Percentiles rank a stretch among this genome's conserved stretches.
Evolutionary conservation across 2,797 vertebrate species (phyloP).

Genomic region (Apogon hyalosoma): DNA sequence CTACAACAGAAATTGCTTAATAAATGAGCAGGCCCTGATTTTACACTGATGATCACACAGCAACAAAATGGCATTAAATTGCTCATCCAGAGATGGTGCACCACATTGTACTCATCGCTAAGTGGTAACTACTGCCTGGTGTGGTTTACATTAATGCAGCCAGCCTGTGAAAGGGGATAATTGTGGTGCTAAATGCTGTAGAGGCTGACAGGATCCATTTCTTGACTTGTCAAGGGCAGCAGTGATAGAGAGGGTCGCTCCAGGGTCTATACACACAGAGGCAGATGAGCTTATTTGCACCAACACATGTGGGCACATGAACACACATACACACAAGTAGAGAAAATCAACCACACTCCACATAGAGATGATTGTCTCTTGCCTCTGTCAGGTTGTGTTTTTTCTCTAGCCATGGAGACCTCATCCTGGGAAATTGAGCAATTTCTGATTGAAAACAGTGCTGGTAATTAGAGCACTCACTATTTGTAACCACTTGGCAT

Average conservation of each 20-base stretch:
- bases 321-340: slow-evolving; percentile 39
- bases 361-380: slow-evolving; percentile 82
- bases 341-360: slow-evolving; percentile 68
- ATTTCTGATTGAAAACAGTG: slow-evolving; percentile 91
- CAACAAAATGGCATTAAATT: slow-evolving; percentile 83
- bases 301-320: slow-evolving; percentile 38
- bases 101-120: slow-evolving; percentile 76
- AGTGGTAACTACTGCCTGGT: slow-evolving; percentile 78
- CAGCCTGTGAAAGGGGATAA: slow-evolving; percentile 82
- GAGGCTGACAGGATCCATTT: slow-evolving; percentile 78
- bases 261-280: slow-evolving; percentile 55
- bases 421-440: slow-evolving; percentile 90
- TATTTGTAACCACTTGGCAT: slow-evolving; percentile 90
- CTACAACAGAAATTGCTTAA: slow-evolving; percentile 76
- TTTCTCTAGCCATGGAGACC: slow-evolving; percentile 81
- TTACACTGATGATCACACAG: slow-evolving; percentile 76
- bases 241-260: slow-evolving; percentile 67
- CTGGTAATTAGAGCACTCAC: slow-evolving; percentile 91
- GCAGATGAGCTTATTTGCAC: slow-evolving; percentile 68
- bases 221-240: slow-evolving; percentile 75
- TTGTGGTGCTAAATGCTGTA: slow-evolving; percentile 81
- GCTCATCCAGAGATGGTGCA: slow-evolving; percentile 70
- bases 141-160: slow-evolving; percentile 83
- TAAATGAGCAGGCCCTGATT: slow-evolving; percentile 75
- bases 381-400: slow-evolving; percentile 80